Base-by-base conservation (phyloP, 23 tunicate genomes). In the Styela plicata region DNA sequence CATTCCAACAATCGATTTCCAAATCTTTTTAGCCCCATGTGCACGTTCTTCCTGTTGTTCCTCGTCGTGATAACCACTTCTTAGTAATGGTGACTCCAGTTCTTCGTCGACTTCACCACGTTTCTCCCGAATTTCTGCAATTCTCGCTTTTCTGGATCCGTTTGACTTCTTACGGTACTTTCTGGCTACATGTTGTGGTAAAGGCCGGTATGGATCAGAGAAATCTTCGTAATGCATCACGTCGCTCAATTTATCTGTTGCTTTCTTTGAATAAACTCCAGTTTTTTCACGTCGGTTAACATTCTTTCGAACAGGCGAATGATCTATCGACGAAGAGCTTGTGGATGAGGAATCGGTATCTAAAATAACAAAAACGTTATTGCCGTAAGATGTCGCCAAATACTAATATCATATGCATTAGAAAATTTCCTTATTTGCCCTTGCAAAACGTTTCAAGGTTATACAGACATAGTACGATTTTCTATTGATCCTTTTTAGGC, bases 1-100 rank as follows among this genome's bases (percentile, higher is more conserved):
- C 92, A 88, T 88, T 31, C 86, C 64, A 34, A 57, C 34, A 24
- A 88, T 88, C 10, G 92, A 88, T 67, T 67, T 67, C 71, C 71
- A 67, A 25, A 67, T 29, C 22, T 29, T 44, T 44, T 44, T 44
- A 13, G 57, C 57, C 7, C 57, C 57, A 44, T 44, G 57, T 13
- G 13, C 57, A 13, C 57, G 57, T 44, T 44, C 57, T 44, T 44
- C 57, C 7, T 7, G 57, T 13, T 5, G 10, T 7, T 44, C 57
- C 13, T 44, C 57, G 13, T 13, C 57, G 13, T 44, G 57, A 13
- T 5, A 44, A 44, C 13, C 57, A 44, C 57, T 44, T 44, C 57
- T 7, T 44, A 44, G 13, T 44, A 44, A 44, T 5, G 57, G 57
- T 5, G 57, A 44, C 13, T 44, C 57, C 57, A 44, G 13, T 5